Percentiles rank a stretch among this genome's conserved stretches.
These are phyloP conservation scores for Athalia circularis DNA, from an alignment of 2,888 invertebrate species.

Conservation along the genomic window DNA sequence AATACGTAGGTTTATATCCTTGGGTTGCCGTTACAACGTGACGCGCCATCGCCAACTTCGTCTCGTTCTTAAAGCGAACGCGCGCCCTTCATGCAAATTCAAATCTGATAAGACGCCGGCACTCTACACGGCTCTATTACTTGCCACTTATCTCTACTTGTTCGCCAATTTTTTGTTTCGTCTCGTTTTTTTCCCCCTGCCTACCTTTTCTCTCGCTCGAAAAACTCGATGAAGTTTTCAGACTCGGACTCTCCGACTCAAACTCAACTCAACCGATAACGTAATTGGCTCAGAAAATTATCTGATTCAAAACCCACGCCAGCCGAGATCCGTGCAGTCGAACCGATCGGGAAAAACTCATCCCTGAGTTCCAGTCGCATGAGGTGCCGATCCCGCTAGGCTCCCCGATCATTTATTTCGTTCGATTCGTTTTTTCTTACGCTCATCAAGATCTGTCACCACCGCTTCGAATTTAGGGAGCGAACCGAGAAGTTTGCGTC, in stretches of 20 bases:
- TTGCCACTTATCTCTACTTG: constrained; percentile 55
- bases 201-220: not conserved
- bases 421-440: no score
- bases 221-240: constrained; percentile 46
- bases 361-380: not conserved
- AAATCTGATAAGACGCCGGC: constrained; percentile 62
- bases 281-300: constrained; percentile 64
- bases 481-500: not conserved
- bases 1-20: constrained; percentile 6
- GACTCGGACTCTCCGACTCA: not conserved
- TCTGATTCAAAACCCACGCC: constrained; percentile 60
- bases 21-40: constrained; percentile 18
- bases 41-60: constrained; percentile 18
- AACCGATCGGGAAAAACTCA: not conserved
- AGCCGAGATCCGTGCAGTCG: not conserved
- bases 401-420: no score
- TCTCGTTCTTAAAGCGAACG: not conserved
- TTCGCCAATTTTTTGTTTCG: constrained; percentile 48
- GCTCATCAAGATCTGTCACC: no score
- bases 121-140: constrained; percentile 63
- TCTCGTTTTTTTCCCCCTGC: not conserved
- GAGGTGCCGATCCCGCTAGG: not conserved
- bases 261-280: constrained; percentile 52
- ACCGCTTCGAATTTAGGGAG: not conserved
- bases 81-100: constrained; percentile 59